Evolutionary conservation across 2,888 invertebrate genomes (phyloP).

Genomic region (Ommatoiulus sabulosus): DNA sequence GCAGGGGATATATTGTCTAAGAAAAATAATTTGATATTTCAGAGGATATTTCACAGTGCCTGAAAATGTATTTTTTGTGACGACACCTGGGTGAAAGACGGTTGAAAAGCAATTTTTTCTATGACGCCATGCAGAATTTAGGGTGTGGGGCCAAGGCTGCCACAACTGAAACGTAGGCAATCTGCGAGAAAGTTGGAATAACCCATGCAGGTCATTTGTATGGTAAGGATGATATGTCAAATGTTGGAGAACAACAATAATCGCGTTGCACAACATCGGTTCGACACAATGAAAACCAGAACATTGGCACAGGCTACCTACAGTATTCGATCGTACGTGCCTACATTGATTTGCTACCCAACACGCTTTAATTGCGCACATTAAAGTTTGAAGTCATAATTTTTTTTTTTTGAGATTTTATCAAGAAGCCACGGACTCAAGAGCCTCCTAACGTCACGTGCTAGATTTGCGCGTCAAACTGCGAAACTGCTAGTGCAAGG

Average conservation of each 20-base stretch:
- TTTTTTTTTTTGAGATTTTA: no score
- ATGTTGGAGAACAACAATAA: not conserved
- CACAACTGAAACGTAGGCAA: not conserved
- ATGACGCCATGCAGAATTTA: not conserved
- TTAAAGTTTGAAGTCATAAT: no score
- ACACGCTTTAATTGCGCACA: no score
- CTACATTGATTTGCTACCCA: not conserved
- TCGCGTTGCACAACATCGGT: not conserved
- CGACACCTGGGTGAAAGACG: not conserved
- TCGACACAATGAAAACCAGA: not conserved
- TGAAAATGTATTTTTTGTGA: not conserved
- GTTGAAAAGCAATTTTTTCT: not conserved
- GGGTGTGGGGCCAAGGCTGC: constrained; percentile 21
- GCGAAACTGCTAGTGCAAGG: no score
- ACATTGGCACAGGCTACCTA: not conserved
- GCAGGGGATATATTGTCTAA: not conserved
- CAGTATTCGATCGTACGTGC: no score
- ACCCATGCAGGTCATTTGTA: not conserved
- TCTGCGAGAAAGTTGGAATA: not conserved
- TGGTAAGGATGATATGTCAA: not conserved
- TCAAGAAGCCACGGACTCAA: no score
- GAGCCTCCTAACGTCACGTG: no score
- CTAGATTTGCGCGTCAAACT: no score
- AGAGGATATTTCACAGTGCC: not conserved
- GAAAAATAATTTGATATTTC: not conserved